phyloP scores from a whole-genome alignment of 2,888 invertebrate genomes.

The Limnephilus marmoratus region DNA sequence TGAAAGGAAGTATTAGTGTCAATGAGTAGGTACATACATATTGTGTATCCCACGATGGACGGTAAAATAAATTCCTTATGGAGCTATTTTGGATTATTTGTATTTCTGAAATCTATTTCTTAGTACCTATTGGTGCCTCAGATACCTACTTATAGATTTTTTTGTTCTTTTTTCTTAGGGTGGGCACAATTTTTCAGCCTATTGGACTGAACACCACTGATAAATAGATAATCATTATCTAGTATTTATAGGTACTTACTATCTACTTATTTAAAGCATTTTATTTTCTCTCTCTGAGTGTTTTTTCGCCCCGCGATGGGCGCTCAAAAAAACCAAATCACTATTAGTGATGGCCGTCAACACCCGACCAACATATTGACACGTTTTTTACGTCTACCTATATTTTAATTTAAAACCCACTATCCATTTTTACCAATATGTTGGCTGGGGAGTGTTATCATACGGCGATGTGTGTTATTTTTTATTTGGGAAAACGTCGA shows the following conservation, averaged over 20 bases:
- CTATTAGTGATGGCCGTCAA: slow-evolving; percentile 62
- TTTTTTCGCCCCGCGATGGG: slow-evolving; percentile 11
- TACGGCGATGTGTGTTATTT: slow-evolving; percentile 36
- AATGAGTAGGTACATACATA: too few relatives aligned
- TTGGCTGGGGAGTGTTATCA: slow-evolving; percentile 24
- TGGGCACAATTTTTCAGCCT: too few relatives aligned
- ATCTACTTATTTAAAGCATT: neutral
- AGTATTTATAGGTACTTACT: neutral
- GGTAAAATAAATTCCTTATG: too few relatives aligned
- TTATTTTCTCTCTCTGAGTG: neutral
- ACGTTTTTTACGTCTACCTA: slow-evolving; percentile 60
- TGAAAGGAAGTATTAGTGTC: too few relatives aligned
- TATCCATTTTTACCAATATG: slow-evolving; percentile 54
- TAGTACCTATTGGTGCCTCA: too few relatives aligned
- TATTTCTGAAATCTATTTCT: too few relatives aligned
- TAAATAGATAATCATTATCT: neutral
- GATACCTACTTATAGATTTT: too few relatives aligned
- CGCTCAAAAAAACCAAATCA: slow-evolving; percentile 61
- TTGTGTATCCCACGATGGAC: too few relatives aligned
- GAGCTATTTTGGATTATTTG: too few relatives aligned
- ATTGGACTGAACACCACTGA: too few relatives aligned
- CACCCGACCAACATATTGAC: slow-evolving; percentile 63
- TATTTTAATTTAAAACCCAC: slow-evolving; percentile 59
- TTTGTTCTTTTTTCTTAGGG: too few relatives aligned
- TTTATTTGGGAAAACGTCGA: slow-evolving; percentile 44